A percentile compares a stretch with the other conserved stretches of the same genome.
These are phyloP conservation scores for Pelobates cultripes DNA, from an alignment of 2,797 vertebrate genomes.

Conservation along the genomic window DNA sequence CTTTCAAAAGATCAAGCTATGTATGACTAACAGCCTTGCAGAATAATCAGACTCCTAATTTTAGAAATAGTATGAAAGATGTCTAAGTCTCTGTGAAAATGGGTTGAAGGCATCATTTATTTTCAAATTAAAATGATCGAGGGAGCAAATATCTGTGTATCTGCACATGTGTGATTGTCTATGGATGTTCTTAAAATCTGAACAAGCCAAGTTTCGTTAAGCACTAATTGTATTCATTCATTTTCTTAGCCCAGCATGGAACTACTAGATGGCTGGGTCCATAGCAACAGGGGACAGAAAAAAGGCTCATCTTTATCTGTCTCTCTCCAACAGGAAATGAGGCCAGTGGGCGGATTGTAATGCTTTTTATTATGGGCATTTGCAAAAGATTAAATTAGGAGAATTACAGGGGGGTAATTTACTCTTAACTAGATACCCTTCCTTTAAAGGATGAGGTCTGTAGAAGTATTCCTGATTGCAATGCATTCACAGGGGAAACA, in stretches of 20 bases:
- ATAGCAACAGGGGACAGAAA: conserved; percentile 65
- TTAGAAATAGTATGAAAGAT: not conserved
- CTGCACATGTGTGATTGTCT: conserved; percentile 50
- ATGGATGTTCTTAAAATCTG: conserved; percentile 59
- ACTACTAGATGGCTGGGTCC: conserved; percentile 64
- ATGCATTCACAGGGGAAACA: conserved; percentile 48
- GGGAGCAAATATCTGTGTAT: conserved; percentile 22
- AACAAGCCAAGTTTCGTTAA: conserved; percentile 70
- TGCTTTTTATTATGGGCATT: conserved; percentile 59
- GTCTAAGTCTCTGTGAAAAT: not conserved
- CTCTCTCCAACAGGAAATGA: conserved; percentile 62
- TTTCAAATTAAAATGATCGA: conserved; percentile 51
- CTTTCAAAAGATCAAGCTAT: not conserved
- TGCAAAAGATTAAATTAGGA: conserved; percentile 62
- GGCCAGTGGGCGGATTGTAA: conserved; percentile 59
- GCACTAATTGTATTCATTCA: conserved; percentile 84
- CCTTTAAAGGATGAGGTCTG: conserved; percentile 60
- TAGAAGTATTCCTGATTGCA: conserved; percentile 56
- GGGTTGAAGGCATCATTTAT: conserved; percentile 32
- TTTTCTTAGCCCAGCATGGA: conserved; percentile 77
- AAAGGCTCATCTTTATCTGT: conserved; percentile 67
- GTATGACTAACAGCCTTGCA: conserved; percentile 3
- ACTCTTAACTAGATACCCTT: conserved; percentile 63
- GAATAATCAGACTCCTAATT: not conserved
- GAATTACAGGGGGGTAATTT: conserved; percentile 64